Evolutionary conservation across 2,113 vertebrate genomes (phyloP).

Genomic region (Climacteris rufus): DNA sequence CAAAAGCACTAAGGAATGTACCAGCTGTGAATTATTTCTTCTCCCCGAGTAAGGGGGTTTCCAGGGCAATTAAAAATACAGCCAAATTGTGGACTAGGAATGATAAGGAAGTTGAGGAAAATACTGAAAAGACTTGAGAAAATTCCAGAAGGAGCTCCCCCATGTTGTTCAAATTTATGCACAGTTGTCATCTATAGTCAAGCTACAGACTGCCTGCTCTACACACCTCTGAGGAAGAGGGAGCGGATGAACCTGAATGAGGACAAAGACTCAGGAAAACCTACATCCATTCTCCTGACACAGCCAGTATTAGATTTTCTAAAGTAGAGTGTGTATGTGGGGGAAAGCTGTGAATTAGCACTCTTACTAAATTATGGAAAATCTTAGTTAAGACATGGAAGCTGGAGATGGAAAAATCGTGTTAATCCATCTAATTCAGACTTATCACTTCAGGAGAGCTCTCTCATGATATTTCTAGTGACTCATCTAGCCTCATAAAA

Average conservation of each 20-base stretch:
- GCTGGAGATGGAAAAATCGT: background rate
- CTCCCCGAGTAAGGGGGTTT: background rate
- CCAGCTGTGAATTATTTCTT: slow-evolving; percentile 11
- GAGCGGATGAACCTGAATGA: background rate
- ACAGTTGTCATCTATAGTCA: background rate
- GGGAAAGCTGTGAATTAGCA: background rate
- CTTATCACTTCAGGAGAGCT: background rate
- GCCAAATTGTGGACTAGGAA: background rate
- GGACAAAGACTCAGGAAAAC: background rate
- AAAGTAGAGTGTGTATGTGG: background rate
- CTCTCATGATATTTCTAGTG: background rate
- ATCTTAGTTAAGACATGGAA: background rate
- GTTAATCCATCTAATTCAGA: background rate
- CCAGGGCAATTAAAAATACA: slow-evolving; percentile 3
- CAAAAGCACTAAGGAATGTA: background rate
- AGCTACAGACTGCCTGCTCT: background rate
- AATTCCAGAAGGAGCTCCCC: background rate
- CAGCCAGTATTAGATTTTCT: background rate
- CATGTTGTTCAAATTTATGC: background rate
- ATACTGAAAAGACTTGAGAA: background rate
- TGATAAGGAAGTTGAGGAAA: background rate
- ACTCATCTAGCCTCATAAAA: background rate
- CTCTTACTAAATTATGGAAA: background rate
- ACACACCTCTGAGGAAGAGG: background rate
- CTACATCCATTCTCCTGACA: background rate